Percentiles rank a stretch among this genome's conserved stretches.
Evolutionary conservation across 2,888 invertebrate species (phyloP).

Genomic region (Torymus texanus): DNA sequence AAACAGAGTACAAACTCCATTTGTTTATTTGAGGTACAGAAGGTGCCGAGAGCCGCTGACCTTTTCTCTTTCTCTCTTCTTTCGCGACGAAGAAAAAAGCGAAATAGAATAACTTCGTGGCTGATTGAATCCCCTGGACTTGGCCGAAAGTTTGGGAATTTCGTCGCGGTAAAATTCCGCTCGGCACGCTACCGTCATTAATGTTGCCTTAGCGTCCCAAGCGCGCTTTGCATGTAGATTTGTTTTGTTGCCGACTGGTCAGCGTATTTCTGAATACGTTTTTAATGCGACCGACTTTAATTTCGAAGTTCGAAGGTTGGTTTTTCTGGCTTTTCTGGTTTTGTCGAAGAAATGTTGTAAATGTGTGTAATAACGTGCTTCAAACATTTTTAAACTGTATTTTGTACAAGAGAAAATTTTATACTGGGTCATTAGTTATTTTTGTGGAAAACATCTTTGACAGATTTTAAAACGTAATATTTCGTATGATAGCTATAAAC

Average conservation of each 20-base stretch:
- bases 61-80: neutral
- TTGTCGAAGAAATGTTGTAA: too few species aligned
- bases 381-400: too few species aligned
- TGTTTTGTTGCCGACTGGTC: neutral
- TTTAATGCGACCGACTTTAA: neutral
- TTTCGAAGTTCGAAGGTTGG: too few species aligned
- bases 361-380: too few species aligned
- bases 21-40: slow-evolving; percentile 40
- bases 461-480: too few species aligned
- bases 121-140: slow-evolving; percentile 14
- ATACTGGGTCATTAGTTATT: too few species aligned
- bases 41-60: too few species aligned
- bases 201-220: slow-evolving; percentile 28
- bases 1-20: slow-evolving; percentile 42
- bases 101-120: slow-evolving; percentile 16
- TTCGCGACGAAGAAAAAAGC: neutral
- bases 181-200: slow-evolving; percentile 2
- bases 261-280: neutral
- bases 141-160: slow-evolving; percentile 7
- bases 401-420: too few species aligned
- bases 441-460: too few species aligned
- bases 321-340: too few species aligned
- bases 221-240: neutral
- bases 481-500: too few species aligned
- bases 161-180: neutral